Percentiles rank a stretch among this genome's conserved stretches.
These are phyloP conservation scores for Coracias cyanogaster DNA, from an alignment of 2,797 vertebrate genomes.

Conservation along the genomic window DNA sequence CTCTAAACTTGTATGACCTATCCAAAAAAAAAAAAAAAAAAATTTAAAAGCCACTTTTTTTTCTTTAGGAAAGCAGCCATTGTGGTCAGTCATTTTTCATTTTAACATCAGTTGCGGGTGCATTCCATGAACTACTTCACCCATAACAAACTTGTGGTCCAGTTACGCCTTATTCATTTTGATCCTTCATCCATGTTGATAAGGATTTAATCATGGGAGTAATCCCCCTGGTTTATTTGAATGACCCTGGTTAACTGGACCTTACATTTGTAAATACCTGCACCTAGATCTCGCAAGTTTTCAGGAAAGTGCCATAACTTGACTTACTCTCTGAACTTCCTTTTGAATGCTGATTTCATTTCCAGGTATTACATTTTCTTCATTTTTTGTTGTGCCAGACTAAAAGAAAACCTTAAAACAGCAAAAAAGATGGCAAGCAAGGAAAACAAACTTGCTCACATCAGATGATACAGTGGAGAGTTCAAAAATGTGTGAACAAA, in stretches of 20 bases:
- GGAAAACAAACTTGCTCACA: not conserved
- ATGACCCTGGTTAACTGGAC: not conserved
- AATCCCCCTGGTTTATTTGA: not conserved
- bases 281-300: not conserved
- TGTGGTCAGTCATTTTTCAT: not conserved
- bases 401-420: not conserved
- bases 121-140: conserved; percentile 4
- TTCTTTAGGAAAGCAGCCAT: not conserved
- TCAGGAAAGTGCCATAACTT: not conserved
- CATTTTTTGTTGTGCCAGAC: not conserved
- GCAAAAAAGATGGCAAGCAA: not conserved
- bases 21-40: not conserved
- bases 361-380: not conserved
- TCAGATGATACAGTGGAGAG: not conserved
- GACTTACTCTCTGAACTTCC: not conserved
- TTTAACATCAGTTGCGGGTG: not conserved
- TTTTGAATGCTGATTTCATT: not conserved
- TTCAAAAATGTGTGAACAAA: not conserved
- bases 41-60: not conserved
- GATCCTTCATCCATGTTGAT: conserved; percentile 24
- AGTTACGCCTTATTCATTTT: conserved; percentile 13
- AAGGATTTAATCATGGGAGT: conserved; percentile 12
- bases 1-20: not conserved
- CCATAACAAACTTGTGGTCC: not conserved
- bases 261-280: not conserved